Evolutionary conservation across 1,140 invertebrate species (phyloP).

Genomic region (Philotrypesis tridentata): DNA sequence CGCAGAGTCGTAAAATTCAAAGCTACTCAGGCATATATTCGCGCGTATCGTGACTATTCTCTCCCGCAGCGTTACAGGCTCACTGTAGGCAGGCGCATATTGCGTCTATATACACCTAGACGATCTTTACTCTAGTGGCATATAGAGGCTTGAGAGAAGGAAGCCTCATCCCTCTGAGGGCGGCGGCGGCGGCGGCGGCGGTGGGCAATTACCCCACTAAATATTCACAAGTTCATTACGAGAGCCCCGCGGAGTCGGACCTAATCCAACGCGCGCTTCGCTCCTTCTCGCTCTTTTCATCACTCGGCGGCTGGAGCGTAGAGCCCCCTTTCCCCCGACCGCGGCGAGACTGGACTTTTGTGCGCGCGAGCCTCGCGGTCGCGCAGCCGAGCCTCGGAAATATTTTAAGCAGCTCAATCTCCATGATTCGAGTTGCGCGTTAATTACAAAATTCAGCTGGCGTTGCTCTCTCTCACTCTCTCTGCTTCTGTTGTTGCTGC

Average conservation of each 20-base stretch:
- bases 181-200: slow-evolving; percentile 55
- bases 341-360: slow-evolving; percentile 22
- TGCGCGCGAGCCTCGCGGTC: neutral
- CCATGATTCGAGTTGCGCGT: slow-evolving; percentile 24
- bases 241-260: slow-evolving; percentile 60
- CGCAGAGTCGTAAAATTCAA: neutral
- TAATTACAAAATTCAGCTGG: slow-evolving; percentile 30
- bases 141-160: too few relatives aligned
- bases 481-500: too few relatives aligned
- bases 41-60: neutral
- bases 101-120: neutral
- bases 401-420: slow-evolving; percentile 37
- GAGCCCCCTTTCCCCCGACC: neutral
- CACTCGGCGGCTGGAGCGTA: slow-evolving; percentile 49
- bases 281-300: slow-evolving; percentile 56
- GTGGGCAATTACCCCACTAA: slow-evolving; percentile 72
- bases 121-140: neutral
- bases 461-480: neutral
- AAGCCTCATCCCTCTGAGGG: neutral
- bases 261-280: slow-evolving; percentile 36
- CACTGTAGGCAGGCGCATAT: too few relatives aligned
- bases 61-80: neutral
- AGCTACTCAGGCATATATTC: neutral
- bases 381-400: slow-evolving; percentile 8
- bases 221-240: slow-evolving; percentile 74